Evolutionary conservation across 1,140 invertebrate species (phyloP).

Genomic region (Ooceraea biroi): DNA sequence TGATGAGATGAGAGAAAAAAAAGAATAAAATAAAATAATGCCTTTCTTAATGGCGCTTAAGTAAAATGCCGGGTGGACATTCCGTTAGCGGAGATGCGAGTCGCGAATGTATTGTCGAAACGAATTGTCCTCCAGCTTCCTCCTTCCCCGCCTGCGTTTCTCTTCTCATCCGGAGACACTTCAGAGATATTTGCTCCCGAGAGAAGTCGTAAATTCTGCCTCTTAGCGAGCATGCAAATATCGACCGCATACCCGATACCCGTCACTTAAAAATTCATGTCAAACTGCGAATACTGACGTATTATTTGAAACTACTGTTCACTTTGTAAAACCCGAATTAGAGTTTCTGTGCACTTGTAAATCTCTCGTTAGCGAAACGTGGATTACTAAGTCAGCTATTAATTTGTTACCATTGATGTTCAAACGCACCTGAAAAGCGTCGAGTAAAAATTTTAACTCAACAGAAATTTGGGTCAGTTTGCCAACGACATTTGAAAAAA

Average conservation of each 20-base stretch:
- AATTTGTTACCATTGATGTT: too few species aligned
- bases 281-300: not conserved
- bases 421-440: too few species aligned
- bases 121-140: conserved; percentile 54
- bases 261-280: conserved; percentile 51
- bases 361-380: not conserved
- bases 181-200: conserved; percentile 46
- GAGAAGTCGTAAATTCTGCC: conserved; percentile 53
- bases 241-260: conserved; percentile 33
- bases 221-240: conserved; percentile 54
- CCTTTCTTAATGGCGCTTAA: conserved; percentile 71
- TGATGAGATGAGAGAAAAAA: conserved; percentile 69
- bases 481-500: too few species aligned
- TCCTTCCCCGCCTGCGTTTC: not conserved
- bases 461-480: too few species aligned
- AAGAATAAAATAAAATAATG: conserved; percentile 70
- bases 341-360: not conserved
- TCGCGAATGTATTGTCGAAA: conserved; percentile 65
- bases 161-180: not conserved
- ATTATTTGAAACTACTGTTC: not conserved
- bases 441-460: too few species aligned
- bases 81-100: conserved; percentile 52
- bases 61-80: conserved; percentile 67
- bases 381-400: too few species aligned
- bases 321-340: not conserved